Conservation (phyloP, 1,140 invertebrate genomes). For the Mamestra configurata region DNA sequence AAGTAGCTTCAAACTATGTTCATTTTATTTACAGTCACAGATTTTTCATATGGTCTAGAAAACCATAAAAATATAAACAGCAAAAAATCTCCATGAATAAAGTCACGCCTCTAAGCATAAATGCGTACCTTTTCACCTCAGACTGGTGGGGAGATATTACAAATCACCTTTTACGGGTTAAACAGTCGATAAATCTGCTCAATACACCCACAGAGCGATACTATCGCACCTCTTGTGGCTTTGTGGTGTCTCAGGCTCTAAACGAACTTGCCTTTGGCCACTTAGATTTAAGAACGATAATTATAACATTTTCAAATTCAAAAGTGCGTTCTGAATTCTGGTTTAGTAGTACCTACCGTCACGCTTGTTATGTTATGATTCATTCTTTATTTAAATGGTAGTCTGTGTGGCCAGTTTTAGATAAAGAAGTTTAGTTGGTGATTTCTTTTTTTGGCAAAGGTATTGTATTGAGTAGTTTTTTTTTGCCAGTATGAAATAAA, state of each 20-base stretch:
- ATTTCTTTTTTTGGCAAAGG: not conserved
- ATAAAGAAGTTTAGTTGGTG: conserved; percentile 2
- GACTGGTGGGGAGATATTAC: conserved; percentile 62
- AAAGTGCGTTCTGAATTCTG: conserved; percentile 54
- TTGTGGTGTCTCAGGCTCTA: conserved; percentile 74
- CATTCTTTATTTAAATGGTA: conserved; percentile 37
- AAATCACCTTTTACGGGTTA: conserved; percentile 78
- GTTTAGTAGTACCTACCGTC: conserved; percentile 34
- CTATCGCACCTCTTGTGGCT: conserved; percentile 72
- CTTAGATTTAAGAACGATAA: conserved; percentile 75
- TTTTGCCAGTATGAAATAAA: not conserved
- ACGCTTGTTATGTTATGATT: conserved; percentile 14
- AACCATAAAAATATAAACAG: not conserved
- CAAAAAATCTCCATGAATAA: conserved; percentile 2
- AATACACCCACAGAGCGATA: conserved; percentile 75
- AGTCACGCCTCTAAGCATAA: conserved; percentile 36
- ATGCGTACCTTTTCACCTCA: conserved; percentile 33
- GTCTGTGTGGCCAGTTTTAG: conserved; percentile 37
- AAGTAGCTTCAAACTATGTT: not conserved
- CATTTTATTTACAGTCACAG: no score
- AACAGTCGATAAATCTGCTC: conserved; percentile 73
- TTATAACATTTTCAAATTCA: conserved; percentile 73
- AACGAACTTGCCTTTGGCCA: conserved; percentile 71
- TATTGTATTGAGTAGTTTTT: not conserved
- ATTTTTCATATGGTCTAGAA: no score